phyloP scores from a whole-genome alignment of 2,797 vertebrate genomes.

The Anguilla marmorata region DNA sequence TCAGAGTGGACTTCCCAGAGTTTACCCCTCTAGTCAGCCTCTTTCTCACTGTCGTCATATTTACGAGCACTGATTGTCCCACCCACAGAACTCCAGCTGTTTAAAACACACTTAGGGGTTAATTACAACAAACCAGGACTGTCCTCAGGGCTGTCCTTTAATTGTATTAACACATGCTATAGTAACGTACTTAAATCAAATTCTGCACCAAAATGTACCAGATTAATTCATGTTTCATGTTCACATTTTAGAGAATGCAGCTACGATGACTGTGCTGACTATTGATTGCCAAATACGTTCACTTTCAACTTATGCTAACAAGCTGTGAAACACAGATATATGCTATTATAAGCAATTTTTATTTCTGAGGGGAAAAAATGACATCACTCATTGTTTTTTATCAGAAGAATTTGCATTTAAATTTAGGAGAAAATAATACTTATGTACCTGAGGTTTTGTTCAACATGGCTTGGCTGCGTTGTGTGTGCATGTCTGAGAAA shows the following conservation, averaged over 20 bases:
- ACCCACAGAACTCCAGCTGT: neutral
- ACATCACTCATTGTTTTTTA: no score
- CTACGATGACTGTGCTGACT: neutral
- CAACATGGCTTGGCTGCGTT: no score
- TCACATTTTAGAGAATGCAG: neutral
- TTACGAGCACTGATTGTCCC: neutral
- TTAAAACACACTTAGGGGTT: neutral
- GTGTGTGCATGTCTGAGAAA: neutral
- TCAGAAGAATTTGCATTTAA: no score
- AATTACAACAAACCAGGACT: neutral
- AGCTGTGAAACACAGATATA: neutral
- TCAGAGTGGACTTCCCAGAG: conserved; percentile 17
- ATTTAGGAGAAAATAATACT: no score
- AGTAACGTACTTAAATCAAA: neutral
- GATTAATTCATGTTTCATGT: neutral
- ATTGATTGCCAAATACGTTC: neutral
- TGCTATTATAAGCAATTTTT: neutral
- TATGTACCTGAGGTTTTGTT: no score
- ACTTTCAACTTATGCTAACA: neutral
- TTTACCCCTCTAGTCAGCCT: conserved; percentile 2
- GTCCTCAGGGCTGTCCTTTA: neutral
- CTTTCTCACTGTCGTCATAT: neutral
- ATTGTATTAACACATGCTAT: neutral
- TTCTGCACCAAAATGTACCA: neutral
- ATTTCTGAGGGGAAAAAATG: no score